Conservation (phyloP, 2,797 vertebrate genomes). For the Hippoglossus hippoglossus region DNA sequence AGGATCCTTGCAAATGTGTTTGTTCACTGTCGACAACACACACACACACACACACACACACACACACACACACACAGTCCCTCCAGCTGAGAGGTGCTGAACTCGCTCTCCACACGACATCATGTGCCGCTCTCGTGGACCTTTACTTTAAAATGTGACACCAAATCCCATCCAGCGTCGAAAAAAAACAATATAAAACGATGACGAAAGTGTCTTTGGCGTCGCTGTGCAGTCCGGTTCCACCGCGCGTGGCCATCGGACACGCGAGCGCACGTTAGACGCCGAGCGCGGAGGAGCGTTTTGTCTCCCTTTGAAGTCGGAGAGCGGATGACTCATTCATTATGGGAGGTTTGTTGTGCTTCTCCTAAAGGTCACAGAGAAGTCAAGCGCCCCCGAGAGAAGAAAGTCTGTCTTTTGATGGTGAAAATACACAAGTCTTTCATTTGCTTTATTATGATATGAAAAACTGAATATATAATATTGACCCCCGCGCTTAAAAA, state of each 20-base stretch:
- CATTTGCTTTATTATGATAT: background rate
- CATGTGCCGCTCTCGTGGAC: conserved; percentile 43
- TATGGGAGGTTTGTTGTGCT: conserved; percentile 28
- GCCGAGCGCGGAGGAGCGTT: background rate
- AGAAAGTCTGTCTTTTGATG: background rate
- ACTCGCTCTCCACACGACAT: conserved; percentile 40
- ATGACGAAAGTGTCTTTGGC: background rate
- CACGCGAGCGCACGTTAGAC: conserved; percentile 8
- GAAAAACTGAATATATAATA: background rate
- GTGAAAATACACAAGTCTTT: background rate
- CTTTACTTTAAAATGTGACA: conserved; percentile 52
- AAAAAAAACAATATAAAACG: background rate
- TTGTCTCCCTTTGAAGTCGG: conserved; percentile 36
- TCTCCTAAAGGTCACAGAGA: conserved; percentile 42
- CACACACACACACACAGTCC: background rate
- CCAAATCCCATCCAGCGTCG: conserved; percentile 58
- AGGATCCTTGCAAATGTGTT: conserved; percentile 6
- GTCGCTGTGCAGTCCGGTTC: background rate
- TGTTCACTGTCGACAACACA: conserved; percentile 1
- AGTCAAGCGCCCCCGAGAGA: conserved; percentile 26
- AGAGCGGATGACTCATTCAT: conserved; percentile 44
- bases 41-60: conserved; percentile 3
- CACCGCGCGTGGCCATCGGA: background rate
- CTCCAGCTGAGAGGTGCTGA: conserved; percentile 48
- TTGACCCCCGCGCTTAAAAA: no score